Conservation (phyloP, 2,113 vertebrate genomes). For the Psephotus haematonotus region DNA sequence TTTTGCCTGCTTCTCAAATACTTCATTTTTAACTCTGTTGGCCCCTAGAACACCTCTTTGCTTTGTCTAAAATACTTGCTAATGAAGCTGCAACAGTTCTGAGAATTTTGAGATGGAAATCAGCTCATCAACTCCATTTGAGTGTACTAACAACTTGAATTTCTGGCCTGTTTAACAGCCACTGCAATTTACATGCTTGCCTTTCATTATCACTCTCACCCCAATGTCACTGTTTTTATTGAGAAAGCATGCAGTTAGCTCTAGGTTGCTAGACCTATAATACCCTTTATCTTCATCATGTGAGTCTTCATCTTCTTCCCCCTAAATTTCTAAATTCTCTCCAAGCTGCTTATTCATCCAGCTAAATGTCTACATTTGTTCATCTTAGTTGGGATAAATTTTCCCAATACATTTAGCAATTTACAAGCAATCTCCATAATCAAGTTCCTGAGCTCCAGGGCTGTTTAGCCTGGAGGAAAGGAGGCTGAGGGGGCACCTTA, state of each 20-base stretch:
- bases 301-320: not conserved
- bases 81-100: not conserved
- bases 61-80: not conserved
- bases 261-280: not conserved
- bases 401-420: not conserved
- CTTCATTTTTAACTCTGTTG: not conserved
- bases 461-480: not conserved
- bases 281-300: not conserved
- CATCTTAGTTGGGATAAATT: not conserved
- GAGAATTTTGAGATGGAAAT: not conserved
- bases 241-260: not conserved
- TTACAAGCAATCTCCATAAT: not conserved
- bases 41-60: not conserved
- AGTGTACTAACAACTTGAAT: not conserved
- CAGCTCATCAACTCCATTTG: not conserved
- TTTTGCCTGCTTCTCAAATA: not conserved
- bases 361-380: not conserved
- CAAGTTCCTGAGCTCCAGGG: not conserved
- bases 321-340: not conserved
- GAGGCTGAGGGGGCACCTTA: not conserved
- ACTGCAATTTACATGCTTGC: not conserved
- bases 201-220: not conserved
- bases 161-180: not conserved
- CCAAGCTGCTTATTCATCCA: not conserved
- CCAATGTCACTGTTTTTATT: not conserved